These are phyloP conservation scores for Paedocypris micromegethes DNA, from an alignment of 2,797 vertebrate species.

Conservation along the genomic window DNA sequence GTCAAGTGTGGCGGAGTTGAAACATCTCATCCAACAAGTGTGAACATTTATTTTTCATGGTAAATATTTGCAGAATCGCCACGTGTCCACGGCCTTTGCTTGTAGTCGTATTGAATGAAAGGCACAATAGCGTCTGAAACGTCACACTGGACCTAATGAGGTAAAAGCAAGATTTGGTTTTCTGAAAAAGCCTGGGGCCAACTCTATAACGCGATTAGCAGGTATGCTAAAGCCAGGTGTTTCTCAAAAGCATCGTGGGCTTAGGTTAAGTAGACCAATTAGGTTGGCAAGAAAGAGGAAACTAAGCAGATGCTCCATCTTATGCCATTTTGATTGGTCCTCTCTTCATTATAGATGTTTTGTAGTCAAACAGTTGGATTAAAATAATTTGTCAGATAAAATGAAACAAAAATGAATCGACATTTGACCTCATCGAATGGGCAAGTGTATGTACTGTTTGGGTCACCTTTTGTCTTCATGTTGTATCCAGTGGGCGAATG, in stretches of 20 bases:
- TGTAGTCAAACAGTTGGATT: too few species aligned
- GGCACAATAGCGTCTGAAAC: constrained; percentile 37
- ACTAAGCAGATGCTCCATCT: constrained; percentile 59
- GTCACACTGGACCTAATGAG: constrained; percentile 20
- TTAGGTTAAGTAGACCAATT: constrained; percentile 45
- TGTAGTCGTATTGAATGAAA: not conserved
- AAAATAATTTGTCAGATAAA: too few species aligned
- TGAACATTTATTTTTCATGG: constrained; percentile 19
- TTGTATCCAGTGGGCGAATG: constrained; percentile 61
- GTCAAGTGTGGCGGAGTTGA: constrained; percentile 56
- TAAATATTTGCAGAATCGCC: constrained; percentile 27
- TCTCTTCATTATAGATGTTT: too few species aligned
- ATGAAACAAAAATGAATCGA: constrained; percentile 40
- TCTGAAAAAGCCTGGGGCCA: constrained; percentile 51
- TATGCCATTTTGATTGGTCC: too few species aligned
- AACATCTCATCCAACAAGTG: constrained; percentile 60
- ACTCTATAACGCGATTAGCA: constrained; percentile 64
- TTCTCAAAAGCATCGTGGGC: constrained; percentile 52
- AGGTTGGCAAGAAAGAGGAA: constrained; percentile 7
- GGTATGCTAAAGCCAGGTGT: constrained; percentile 61
- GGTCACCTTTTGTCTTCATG: constrained; percentile 62
- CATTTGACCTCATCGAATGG: constrained; percentile 60
- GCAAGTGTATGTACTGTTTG: constrained; percentile 66
- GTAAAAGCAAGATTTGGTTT: constrained; percentile 48
- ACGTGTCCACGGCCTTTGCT: not conserved